Evolutionary conservation across 35 echinoderm and acorn worm species (phyloP).

Genomic region (Lytechinus variegatus): DNA sequence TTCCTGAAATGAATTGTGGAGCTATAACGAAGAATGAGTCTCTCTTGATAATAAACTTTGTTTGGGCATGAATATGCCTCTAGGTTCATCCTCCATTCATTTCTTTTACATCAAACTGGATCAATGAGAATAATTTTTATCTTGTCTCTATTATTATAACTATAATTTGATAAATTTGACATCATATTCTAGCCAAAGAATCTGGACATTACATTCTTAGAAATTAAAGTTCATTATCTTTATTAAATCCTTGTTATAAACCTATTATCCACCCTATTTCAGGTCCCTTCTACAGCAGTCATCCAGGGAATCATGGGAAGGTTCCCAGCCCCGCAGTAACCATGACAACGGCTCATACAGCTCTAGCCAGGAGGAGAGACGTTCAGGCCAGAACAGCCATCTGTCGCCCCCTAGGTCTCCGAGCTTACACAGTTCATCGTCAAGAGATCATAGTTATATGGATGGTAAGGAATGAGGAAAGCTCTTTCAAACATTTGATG

Average conservation of each 20-base stretch:
- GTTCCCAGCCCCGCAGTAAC: conserved; percentile 40
- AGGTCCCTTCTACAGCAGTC: conserved; percentile 30
- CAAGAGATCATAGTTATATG: background rate
- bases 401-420: conserved; percentile 42
- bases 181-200: background rate
- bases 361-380: conserved; percentile 44
- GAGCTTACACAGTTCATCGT: conserved; percentile 27
- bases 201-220: too few relatives aligned
- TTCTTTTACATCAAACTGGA: too few relatives aligned
- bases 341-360: background rate
- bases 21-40: too few relatives aligned
- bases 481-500: too few relatives aligned
- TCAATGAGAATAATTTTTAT: too few relatives aligned
- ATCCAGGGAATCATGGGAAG: conserved; percentile 52
- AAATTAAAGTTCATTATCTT: background rate
- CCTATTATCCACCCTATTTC: background rate
- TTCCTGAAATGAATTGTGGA: too few relatives aligned
- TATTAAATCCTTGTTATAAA: background rate
- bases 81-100: too few relatives aligned
- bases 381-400: background rate
- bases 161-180: too few relatives aligned
- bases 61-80: too few relatives aligned
- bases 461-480: background rate
- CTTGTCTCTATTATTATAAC: too few relatives aligned
- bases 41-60: too few relatives aligned